Conservation (phyloP, 1,140 invertebrate genomes). For the Leguminivora glycinivorella region DNA sequence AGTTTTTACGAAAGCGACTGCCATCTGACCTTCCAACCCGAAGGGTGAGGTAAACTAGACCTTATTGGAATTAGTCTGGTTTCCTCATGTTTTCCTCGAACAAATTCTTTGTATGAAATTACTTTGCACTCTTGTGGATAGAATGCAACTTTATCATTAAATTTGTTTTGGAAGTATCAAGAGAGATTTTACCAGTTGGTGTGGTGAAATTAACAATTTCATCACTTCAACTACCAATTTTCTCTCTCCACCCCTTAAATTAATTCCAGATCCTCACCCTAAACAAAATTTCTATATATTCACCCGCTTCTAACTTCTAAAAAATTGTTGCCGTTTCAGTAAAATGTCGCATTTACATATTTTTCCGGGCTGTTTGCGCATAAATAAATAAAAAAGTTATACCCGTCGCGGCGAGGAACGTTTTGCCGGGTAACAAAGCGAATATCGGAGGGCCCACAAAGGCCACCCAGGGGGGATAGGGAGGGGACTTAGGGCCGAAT, state of each 20-base stretch:
- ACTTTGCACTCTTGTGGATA: no score
- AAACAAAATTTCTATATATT: not conserved
- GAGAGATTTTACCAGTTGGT: no score
- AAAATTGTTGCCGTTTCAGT: constrained; percentile 17
- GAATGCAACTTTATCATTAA: no score
- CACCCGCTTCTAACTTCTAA: not conserved
- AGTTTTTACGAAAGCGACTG: no score
- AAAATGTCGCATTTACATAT: constrained; percentile 16
- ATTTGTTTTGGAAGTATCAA: no score
- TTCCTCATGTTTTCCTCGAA: no score
- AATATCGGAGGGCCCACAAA: constrained; percentile 76
- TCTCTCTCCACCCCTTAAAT: not conserved
- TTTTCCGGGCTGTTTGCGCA: constrained; percentile 37
- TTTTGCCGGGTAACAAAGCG: constrained; percentile 77
- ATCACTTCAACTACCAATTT: not conserved
- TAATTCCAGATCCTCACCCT: not conserved
- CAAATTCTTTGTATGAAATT: no score
- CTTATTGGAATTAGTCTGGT: no score
- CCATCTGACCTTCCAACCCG: no score
- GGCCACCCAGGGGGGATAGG: constrained; percentile 57
- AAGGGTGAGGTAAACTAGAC: no score
- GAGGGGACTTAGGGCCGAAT: constrained; percentile 38
- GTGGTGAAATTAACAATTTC: no score
- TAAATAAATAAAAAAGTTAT: constrained; percentile 50
- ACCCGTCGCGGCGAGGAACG: constrained; percentile 52